phyloP scores from a whole-genome alignment of 1,140 invertebrate genomes.

The Zaprionus capensis region DNA sequence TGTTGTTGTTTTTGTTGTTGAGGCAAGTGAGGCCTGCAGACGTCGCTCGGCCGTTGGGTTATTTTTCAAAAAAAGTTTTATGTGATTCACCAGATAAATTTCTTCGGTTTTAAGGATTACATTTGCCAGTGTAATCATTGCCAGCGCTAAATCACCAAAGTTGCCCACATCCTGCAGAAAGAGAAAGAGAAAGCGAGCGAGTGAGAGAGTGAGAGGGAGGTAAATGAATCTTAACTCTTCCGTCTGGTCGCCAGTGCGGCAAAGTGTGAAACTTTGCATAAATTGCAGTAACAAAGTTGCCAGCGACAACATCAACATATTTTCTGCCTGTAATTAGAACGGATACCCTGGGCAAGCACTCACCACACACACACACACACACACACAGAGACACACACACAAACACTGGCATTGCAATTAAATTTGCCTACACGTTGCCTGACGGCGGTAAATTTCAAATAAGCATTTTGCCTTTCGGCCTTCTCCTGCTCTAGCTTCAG shows the following conservation, averaged over 20 bases:
- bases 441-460: slow-evolving; percentile 58
- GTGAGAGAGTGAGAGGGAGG: slow-evolving; percentile 1
- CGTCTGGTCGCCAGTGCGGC: slow-evolving; percentile 60
- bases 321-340: slow-evolving; percentile 74
- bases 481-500: background rate
- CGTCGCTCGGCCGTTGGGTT: slow-evolving; percentile 65
- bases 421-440: slow-evolving; percentile 43
- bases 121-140: slow-evolving; percentile 80
- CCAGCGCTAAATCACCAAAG: slow-evolving; percentile 83
- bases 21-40: slow-evolving; percentile 28
- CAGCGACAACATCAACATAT: slow-evolving; percentile 75
- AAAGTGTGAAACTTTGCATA: slow-evolving; percentile 81
- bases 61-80: slow-evolving; percentile 84
- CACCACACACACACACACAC: slow-evolving; percentile 15
- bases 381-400: slow-evolving; percentile 4
- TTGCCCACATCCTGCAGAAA: slow-evolving; percentile 71
- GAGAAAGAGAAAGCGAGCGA: slow-evolving; percentile 6
- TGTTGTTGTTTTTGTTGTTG: slow-evolving; percentile 11
- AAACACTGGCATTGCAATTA: slow-evolving; percentile 54
- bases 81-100: slow-evolving; percentile 84
- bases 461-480: slow-evolving; percentile 40
- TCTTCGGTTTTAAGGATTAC: slow-evolving; percentile 84
- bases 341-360: slow-evolving; percentile 20
- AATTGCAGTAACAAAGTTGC: slow-evolving; percentile 74
- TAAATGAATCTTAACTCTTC: slow-evolving; percentile 47